Evolutionary conservation across 2,113 vertebrate species (phyloP).

Genomic region (Vulpes vulpes): DNA sequence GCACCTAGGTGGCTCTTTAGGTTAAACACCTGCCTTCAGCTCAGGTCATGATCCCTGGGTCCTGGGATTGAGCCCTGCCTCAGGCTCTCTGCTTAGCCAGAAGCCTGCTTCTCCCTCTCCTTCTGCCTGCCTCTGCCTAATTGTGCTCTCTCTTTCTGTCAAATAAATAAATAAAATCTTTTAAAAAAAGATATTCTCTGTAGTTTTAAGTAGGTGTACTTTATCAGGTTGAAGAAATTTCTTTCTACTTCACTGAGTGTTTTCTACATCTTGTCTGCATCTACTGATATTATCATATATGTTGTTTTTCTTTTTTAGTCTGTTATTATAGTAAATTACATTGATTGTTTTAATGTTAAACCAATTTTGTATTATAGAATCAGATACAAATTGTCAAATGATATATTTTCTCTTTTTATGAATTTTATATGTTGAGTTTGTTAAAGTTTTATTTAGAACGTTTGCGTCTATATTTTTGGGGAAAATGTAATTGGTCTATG

Average conservation of each 20-base stretch:
- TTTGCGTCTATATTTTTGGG: neutral
- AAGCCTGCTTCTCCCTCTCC: too few species aligned
- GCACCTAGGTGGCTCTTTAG: too few species aligned
- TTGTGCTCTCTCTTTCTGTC: too few species aligned
- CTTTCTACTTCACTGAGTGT: neutral
- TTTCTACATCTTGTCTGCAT: neutral
- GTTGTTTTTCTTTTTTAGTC: neutral
- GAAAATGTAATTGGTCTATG: neutral
- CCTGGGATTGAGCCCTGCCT: too few species aligned
- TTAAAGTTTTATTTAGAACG: neutral
- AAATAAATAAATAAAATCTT: too few species aligned
- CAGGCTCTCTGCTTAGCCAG: too few species aligned
- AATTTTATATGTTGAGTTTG: neutral
- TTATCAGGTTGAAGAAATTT: neutral
- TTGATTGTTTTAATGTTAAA: neutral
- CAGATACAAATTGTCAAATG: neutral
- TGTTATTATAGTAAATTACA: neutral
- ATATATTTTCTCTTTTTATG: neutral
- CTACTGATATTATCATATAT: neutral
- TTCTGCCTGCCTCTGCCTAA: too few species aligned
- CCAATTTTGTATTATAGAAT: neutral
- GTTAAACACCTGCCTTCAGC: too few species aligned
- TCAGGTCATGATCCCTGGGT: too few species aligned
- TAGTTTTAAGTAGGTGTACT: neutral
- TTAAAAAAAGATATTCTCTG: neutral